A percentile compares a stretch with the other conserved stretches of the same genome.
Conservation (phyloP, 2,113 vertebrate genomes). For the Mormoops blainvillei region DNA sequence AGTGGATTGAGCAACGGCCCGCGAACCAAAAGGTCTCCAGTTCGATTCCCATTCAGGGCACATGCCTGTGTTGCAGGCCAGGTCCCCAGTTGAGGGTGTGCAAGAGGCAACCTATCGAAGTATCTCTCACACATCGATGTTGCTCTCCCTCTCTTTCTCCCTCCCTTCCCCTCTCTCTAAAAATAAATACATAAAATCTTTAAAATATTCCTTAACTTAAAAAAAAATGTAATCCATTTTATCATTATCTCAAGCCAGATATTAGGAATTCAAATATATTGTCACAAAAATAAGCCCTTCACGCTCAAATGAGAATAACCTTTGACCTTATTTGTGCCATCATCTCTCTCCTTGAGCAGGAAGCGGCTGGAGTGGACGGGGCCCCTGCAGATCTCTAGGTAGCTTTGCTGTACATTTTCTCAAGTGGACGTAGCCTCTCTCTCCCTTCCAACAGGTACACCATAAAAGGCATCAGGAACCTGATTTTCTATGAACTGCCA, state of each 20-base stretch:
- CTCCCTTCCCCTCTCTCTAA: too few relatives aligned
- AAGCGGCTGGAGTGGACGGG: not conserved
- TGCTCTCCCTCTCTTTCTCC: too few relatives aligned
- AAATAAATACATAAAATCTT: too few relatives aligned
- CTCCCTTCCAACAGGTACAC: constrained; percentile 83
- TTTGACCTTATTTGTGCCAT: not conserved
- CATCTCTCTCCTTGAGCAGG: not conserved
- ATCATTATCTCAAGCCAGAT: not conserved
- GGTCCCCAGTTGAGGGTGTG: too few relatives aligned
- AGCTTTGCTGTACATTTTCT: not conserved
- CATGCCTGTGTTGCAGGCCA: too few relatives aligned
- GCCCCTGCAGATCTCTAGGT: not conserved
- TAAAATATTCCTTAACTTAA: too few relatives aligned
- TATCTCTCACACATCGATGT: too few relatives aligned
- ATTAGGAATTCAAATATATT: not conserved
- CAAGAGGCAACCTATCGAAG: too few relatives aligned
- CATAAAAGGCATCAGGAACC: constrained; percentile 92
- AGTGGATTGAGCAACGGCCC: too few relatives aligned
- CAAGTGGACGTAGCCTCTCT: not conserved
- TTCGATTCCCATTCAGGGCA: too few relatives aligned
- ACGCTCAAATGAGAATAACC: not conserved
- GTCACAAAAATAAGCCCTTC: not conserved
- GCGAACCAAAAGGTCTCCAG: too few relatives aligned
- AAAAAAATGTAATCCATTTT: not conserved
- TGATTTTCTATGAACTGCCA: constrained; percentile 95